Base-by-base conservation (phyloP, 2,797 vertebrate species). In the Cynopterus sphinx region DNA sequence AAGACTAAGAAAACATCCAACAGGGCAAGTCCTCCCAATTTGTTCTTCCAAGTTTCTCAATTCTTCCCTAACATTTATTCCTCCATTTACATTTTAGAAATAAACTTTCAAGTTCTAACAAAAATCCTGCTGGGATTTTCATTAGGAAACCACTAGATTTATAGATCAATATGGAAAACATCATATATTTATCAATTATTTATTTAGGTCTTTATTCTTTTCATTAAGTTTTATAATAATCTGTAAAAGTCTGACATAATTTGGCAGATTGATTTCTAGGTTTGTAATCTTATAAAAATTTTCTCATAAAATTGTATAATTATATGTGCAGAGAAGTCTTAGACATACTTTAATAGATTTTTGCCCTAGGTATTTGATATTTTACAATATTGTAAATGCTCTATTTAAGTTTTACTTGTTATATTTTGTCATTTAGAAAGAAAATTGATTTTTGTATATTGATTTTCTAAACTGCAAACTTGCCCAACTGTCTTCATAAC, bases 361-460 rank as follows among this genome's bases (percentile, higher is more conserved):
- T 78, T 59, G 5, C 63, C 24, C 39, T 68, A 74, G 75, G 9
- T 49, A 74, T 43, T 53, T 83, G 59, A 22, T 95, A n/a, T 73
- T 79, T 93, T 71, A 59, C 88, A 96, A 89, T 70, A 65, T 67
- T 77, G 9, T 43, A 91, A 97, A 71, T 68, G 9, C 7, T 86
- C 85, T 71, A 70, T 79, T 77, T 53, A 92, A 87, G 46, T 82
- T 61, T 55, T 63, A 78, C 8, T 81, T 51, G 61, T 68, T 71
- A n/a, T 86, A 51, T 22, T 91, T 65, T 90, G n/a, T 68, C 49
- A 94, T 33, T 85, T 94, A 87, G 28, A 95, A 88, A 88, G 71
- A 94, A 94, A 94, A 88, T 73, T 88, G 3, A 63, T 61, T 77
- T 92, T 49, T 79, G 13, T 46, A 33, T 71, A 63, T 78, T 86